Percentiles rank a stretch among this genome's conserved stretches.
Conservation (phyloP, 2,797 vertebrate genomes). For the Toxotes lorentzi region DNA sequence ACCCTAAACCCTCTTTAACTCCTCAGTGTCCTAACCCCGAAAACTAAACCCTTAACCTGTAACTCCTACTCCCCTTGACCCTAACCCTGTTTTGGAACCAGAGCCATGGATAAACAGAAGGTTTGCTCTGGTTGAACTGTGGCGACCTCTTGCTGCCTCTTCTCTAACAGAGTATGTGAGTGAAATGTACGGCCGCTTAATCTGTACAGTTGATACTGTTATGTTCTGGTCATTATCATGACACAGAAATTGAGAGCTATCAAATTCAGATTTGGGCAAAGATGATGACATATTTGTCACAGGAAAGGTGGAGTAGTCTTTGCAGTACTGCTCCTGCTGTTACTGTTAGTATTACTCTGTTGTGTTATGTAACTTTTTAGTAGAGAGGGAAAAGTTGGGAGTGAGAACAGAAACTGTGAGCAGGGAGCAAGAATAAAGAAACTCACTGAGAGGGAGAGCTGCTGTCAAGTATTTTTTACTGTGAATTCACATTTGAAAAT, state of each 20-base stretch:
- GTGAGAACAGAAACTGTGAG: neutral
- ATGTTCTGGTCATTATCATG: too few species aligned
- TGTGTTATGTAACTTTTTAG: neutral
- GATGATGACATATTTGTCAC: neutral
- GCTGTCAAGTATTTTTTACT: neutral
- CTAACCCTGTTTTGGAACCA: slow-evolving; percentile 36
- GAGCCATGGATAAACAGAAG: slow-evolving; percentile 66
- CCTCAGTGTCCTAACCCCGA: slow-evolving; percentile 51
- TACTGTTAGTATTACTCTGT: neutral
- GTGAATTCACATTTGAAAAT: neutral
- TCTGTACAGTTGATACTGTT: too few species aligned
- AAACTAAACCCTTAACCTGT: slow-evolving; percentile 33
- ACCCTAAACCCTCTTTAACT: slow-evolving; percentile 49
- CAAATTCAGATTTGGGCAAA: neutral
- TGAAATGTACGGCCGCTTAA: neutral
- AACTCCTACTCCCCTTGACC: slow-evolving; percentile 14
- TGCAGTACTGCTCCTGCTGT: neutral
- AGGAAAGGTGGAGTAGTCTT: neutral
- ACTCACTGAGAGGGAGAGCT: neutral
- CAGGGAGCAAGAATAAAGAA: neutral
- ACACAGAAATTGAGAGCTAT: neutral
- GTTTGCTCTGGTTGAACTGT: slow-evolving; percentile 23
- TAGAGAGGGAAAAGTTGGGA: neutral
- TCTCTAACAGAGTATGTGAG: slow-evolving; percentile 11
- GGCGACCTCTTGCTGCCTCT: neutral